Evolutionary conservation across 2,113 vertebrate species (phyloP).

Genomic region (Brachypteracias leptosomus): DNA sequence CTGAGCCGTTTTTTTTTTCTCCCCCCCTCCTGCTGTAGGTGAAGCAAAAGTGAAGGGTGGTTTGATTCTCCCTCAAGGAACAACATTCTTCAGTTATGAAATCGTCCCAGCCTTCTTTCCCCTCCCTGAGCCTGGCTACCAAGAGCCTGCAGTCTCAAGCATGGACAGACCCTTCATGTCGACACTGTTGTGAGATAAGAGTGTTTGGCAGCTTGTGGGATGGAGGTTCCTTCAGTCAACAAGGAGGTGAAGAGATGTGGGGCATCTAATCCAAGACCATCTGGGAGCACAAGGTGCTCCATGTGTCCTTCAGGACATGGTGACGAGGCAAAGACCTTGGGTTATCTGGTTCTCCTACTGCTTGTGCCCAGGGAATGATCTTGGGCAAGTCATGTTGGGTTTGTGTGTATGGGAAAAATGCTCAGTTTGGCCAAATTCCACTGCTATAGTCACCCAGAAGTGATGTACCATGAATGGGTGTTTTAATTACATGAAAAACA

Average conservation of each 20-base stretch:
- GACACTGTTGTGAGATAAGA: accelerated
- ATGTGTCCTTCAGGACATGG: neutral
- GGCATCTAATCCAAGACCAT: neutral
- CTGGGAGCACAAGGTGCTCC: neutral
- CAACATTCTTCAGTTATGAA: conserved; percentile 75
- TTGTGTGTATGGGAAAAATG: neutral
- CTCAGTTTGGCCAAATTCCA: neutral
- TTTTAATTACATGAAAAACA: neutral
- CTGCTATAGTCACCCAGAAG: neutral
- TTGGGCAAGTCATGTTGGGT: neutral
- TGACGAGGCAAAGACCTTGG: neutral
- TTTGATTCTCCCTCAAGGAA: conserved; percentile 71
- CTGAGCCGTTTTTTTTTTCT: conserved; percentile 44
- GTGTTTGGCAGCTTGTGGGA: neutral
- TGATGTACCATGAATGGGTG: neutral
- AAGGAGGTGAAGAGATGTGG: neutral
- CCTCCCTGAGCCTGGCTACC: neutral
- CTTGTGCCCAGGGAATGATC: neutral
- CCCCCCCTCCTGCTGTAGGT: conserved; percentile 37
- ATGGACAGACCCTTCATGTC: neutral
- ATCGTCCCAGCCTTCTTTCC: conserved; percentile 36
- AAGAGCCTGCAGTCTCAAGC: neutral
- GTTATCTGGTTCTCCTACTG: neutral
- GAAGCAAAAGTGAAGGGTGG: conserved; percentile 64
- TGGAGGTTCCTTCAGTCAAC: accelerated